Conservation (phyloP, 1,140 invertebrate genomes). For the Eumaeus atala region DNA sequence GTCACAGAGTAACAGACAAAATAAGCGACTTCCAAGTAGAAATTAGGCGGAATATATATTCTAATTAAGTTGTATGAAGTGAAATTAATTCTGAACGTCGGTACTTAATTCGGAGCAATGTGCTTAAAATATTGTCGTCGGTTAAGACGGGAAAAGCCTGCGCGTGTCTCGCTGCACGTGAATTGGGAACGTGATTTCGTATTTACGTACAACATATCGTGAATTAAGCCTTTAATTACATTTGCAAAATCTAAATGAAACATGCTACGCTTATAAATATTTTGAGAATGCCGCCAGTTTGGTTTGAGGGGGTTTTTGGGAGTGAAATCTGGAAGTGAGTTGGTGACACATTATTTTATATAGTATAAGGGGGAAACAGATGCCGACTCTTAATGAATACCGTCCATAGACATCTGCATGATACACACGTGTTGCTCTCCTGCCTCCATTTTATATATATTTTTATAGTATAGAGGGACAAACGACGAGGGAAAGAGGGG, state of each 20-base stretch:
- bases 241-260: slow-evolving; percentile 37
- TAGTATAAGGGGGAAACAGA: too few relatives aligned
- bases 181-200: slow-evolving; percentile 38
- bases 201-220: slow-evolving; percentile 36
- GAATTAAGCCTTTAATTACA: slow-evolving; percentile 42
- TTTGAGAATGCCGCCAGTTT: background rate
- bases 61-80: slow-evolving; percentile 35
- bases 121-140: slow-evolving; percentile 33
- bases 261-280: slow-evolving; percentile 20
- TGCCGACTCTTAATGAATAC: too few relatives aligned
- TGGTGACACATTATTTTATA: too few relatives aligned
- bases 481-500: too few relatives aligned
- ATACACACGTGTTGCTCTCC: too few relatives aligned
- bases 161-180: slow-evolving; percentile 31
- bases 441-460: too few relatives aligned
- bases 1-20: too few relatives aligned
- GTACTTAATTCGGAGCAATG: slow-evolving; percentile 34
- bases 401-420: too few relatives aligned
- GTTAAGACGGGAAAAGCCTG: slow-evolving; percentile 32
- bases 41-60: background rate
- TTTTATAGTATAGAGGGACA: too few relatives aligned
- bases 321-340: background rate
- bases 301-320: background rate
- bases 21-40: too few relatives aligned
- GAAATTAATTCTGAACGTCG: slow-evolving; percentile 37